A percentile compares a stretch with the other conserved stretches of the same genome.
Evolutionary conservation across 2,797 vertebrate genomes (phyloP).

Genomic region (Sebastes trivittatus): DNA sequence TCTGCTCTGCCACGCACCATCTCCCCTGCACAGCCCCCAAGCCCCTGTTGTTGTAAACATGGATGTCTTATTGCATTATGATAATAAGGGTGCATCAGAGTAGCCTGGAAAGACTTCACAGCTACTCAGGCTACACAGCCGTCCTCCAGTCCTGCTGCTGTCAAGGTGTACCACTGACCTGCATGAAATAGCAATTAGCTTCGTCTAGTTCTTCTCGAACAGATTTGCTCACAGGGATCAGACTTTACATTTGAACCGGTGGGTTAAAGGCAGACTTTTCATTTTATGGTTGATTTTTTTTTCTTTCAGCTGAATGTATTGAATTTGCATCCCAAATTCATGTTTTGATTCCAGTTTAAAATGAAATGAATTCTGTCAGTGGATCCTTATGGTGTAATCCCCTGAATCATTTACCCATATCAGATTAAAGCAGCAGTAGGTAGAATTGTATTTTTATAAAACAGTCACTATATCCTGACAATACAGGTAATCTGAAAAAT

Average conservation of each 20-base stretch:
- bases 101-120: constrained; percentile 40
- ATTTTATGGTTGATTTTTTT: not conserved
- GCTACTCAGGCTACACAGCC: constrained; percentile 5
- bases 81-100: constrained; percentile 52
- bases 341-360: not conserved
- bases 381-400: not conserved
- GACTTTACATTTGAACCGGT: not conserved
- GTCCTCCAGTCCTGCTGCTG: constrained; percentile 22
- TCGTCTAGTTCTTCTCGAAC: not conserved
- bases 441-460: too few relatives aligned
- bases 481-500: too few relatives aligned
- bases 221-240: not conserved
- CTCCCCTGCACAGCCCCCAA: constrained; percentile 20
- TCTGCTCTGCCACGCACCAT: constrained; percentile 44
- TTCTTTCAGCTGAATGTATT: not conserved
- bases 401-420: not conserved
- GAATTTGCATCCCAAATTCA: not conserved
- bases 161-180: constrained; percentile 33
- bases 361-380: not conserved
- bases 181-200: constrained; percentile 27
- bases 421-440: not conserved
- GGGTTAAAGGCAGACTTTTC: not conserved
- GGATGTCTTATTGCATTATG: constrained; percentile 64
- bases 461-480: too few relatives aligned
- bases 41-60: constrained; percentile 62